Conservation (phyloP, 2,797 vertebrate genomes). For the Aselliscus stoliczkanus region DNA sequence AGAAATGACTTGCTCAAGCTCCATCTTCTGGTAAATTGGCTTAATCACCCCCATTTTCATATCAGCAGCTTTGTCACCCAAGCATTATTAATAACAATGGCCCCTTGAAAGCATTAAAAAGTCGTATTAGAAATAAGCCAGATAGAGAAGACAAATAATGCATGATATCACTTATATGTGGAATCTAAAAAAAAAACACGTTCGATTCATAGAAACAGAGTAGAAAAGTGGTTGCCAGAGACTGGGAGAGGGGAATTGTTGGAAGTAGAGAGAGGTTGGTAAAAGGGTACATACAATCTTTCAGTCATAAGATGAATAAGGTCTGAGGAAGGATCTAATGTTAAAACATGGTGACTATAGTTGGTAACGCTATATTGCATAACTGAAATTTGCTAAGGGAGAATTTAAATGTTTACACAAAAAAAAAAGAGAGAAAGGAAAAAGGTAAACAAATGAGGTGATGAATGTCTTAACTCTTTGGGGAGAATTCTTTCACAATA, state of each 20-base stretch:
- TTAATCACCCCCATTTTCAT: not conserved
- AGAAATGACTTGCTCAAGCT: not conserved
- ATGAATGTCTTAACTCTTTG: not conserved
- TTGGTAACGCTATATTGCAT: not conserved
- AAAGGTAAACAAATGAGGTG: not conserved
- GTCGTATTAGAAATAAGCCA: not conserved
- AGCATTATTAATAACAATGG: not conserved
- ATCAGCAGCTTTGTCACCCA: not conserved
- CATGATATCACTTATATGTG: not conserved
- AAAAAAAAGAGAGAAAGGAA: not conserved
- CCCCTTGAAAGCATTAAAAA: constrained; percentile 12
- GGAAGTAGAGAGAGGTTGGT: not conserved
- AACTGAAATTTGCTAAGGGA: not conserved
- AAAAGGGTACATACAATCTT: not conserved
- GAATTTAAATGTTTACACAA: not conserved
- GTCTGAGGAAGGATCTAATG: not conserved
- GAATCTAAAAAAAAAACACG: not conserved
- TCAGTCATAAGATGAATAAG: not conserved
- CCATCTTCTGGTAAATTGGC: not conserved
- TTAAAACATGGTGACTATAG: not conserved
- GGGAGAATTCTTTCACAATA: not conserved
- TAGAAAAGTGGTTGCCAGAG: not conserved
- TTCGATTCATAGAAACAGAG: not conserved
- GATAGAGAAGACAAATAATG: not conserved
- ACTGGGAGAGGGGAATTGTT: not conserved